Evolutionary conservation across 2,888 invertebrate species (phyloP).

Genomic region (Harmothoe impar): DNA sequence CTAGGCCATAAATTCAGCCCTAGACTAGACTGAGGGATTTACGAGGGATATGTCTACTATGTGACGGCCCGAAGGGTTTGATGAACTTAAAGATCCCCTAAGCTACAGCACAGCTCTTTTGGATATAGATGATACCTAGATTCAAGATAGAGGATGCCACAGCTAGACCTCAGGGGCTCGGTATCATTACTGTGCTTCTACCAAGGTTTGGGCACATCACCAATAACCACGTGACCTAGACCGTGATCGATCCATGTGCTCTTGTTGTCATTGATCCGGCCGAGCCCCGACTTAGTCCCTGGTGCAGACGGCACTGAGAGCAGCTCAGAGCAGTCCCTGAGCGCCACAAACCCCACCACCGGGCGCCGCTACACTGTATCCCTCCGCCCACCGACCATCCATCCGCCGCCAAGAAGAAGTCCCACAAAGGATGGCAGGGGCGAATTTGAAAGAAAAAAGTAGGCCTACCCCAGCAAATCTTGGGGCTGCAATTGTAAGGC

Average conservation of each 20-base stretch:
- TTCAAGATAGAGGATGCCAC: too few relatives aligned
- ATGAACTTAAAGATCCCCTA: background rate
- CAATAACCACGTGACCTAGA: background rate
- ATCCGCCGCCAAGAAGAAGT: conserved; percentile 12
- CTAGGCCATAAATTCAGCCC: too few relatives aligned
- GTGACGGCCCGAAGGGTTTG: background rate
- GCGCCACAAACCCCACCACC: background rate
- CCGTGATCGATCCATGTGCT: background rate
- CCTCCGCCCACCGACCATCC: background rate
- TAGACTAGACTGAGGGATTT: background rate
- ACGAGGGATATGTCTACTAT: background rate
- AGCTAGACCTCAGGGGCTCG: too few relatives aligned
- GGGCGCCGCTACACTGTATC: background rate
- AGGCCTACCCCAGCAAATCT: conserved; percentile 9
- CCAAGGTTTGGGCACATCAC: too few relatives aligned
- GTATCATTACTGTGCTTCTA: too few relatives aligned
- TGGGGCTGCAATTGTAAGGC: background rate
- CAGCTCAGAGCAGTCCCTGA: background rate
- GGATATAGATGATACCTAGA: too few relatives aligned
- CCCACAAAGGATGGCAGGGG: conserved; percentile 1
- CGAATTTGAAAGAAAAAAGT: background rate
- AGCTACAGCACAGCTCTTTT: too few relatives aligned
- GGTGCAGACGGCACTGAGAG: background rate
- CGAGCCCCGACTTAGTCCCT: background rate
- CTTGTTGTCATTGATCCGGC: background rate